A percentile compares a stretch with the other conserved stretches of the same genome.
Conservation (phyloP, 2,113 vertebrate genomes). For the Cyprinodon tularosa region DNA sequence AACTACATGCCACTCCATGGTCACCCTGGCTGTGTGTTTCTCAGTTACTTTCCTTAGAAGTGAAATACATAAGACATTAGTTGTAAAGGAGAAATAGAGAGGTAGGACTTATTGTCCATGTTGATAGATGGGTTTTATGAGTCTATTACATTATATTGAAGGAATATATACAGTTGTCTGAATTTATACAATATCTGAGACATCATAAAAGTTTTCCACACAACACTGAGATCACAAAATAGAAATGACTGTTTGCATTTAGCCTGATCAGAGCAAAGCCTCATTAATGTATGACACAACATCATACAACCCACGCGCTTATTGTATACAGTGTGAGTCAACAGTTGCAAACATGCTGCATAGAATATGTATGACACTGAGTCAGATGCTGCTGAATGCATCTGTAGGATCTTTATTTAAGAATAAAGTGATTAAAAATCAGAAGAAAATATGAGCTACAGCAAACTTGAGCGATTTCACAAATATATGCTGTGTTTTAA, state of each 20-base stretch:
- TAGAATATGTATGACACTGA: conserved; percentile 15
- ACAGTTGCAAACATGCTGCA: not conserved
- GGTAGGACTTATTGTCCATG: not conserved
- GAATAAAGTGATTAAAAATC: conserved; percentile 17
- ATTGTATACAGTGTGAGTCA: conserved; percentile 24
- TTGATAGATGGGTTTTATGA: conserved; percentile 7
- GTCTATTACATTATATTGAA: conserved; percentile 2
- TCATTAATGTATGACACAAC: conserved; percentile 27
- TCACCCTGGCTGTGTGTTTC: too few relatives aligned
- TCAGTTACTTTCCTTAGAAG: not conserved
- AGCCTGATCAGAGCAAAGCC: conserved; percentile 6
- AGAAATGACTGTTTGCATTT: conserved; percentile 25
- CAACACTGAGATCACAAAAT: not conserved
- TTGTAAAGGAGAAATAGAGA: not conserved
- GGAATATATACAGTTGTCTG: conserved; percentile 1
- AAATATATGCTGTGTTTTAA: conserved; percentile 38
- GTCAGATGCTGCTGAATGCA: conserved; percentile 19
- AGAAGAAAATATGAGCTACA: conserved; percentile 1
- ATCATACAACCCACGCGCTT: not conserved
- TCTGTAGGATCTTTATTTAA: conserved; percentile 32
- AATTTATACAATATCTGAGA: not conserved
- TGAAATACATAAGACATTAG: not conserved
- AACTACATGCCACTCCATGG: not conserved
- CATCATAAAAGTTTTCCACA: not conserved
- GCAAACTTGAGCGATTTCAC: conserved; percentile 20